Percentiles rank a stretch among this genome's conserved stretches.
These are phyloP conservation scores for Palaemon carinicauda DNA, from an alignment of 1,140 invertebrate species.

Conservation along the genomic window DNA sequence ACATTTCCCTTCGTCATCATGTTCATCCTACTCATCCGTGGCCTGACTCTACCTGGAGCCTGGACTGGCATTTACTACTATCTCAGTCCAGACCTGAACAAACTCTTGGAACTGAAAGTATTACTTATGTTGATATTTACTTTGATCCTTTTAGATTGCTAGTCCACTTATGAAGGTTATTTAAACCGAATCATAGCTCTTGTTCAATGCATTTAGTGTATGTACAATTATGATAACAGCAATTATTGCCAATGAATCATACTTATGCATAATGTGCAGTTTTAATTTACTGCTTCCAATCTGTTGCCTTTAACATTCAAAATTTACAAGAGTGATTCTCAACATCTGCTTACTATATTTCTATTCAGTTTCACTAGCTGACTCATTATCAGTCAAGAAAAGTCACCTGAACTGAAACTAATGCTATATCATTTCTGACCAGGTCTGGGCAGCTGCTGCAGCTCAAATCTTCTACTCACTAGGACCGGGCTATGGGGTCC, in stretches of 20 bases:
- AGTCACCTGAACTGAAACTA: neutral
- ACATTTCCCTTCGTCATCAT: conserved; percentile 86
- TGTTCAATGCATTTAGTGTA: too few species aligned
- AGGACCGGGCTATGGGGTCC: conserved; percentile 83
- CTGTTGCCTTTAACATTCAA: too few species aligned
- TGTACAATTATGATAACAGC: too few species aligned
- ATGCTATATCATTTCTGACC: neutral
- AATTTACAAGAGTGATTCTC: too few species aligned
- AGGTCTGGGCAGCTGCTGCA: conserved; percentile 81
- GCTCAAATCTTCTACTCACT: conserved; percentile 88
- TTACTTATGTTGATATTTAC: neutral
- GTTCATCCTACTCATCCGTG: conserved; percentile 80
- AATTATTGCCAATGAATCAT: too few species aligned
- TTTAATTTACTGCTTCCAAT: too few species aligned
- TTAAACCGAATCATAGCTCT: too few species aligned
- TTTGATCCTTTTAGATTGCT: neutral
- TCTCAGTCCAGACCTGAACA: conserved; percentile 57
- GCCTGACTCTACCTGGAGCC: conserved; percentile 79
- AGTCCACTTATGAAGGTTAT: too few species aligned
- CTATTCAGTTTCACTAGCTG: neutral
- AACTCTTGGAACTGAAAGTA: conserved; percentile 68
- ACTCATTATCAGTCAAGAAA: neutral
- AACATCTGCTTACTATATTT: too few species aligned
- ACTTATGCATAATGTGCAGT: too few species aligned
- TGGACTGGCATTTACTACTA: conserved; percentile 55